Evolutionary conservation across 2,113 vertebrate species (phyloP).

Genomic region (Lasiurus cinereus): DNA sequence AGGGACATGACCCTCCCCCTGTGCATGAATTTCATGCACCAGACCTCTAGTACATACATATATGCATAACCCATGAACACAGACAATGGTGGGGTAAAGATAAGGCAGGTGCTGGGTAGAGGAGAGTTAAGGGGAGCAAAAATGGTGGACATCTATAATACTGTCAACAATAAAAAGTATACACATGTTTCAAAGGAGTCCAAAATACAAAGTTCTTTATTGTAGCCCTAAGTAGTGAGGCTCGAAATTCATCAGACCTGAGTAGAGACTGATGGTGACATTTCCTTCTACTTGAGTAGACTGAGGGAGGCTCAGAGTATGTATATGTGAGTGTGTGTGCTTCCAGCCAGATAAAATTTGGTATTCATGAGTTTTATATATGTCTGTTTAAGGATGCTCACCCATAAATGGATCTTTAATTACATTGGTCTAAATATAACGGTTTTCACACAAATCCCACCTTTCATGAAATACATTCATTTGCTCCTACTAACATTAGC

Average conservation of each 20-base stretch:
- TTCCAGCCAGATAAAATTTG: constrained; percentile 75
- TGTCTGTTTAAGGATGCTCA: constrained; percentile 81
- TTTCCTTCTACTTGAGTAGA: not conserved
- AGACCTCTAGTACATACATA: no score
- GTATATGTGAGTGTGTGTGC: not conserved
- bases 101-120: no score
- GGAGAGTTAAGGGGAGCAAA: no score
- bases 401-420: constrained; percentile 82
- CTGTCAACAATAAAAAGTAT: no score
- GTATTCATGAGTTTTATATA: constrained; percentile 83
- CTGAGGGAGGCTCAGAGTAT: not conserved
- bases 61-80: no score
- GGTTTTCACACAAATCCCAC: constrained; percentile 60
- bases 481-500: constrained; percentile 44
- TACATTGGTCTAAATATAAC: constrained; percentile 80
- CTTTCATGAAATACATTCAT: constrained; percentile 43
- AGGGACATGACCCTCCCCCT: no score
- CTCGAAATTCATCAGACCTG: not conserved
- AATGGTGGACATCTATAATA: no score
- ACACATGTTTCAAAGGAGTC: not conserved
- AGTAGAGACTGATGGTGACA: not conserved
- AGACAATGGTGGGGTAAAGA: no score
- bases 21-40: no score
- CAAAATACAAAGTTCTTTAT: not conserved
- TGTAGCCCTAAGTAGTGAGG: not conserved